A percentile compares a stretch with the other conserved stretches of the same genome.
These are phyloP conservation scores for Brachionus asplanchnoidis DNA, from an alignment of 1,140 invertebrate genomes.

Conservation along the genomic window DNA sequence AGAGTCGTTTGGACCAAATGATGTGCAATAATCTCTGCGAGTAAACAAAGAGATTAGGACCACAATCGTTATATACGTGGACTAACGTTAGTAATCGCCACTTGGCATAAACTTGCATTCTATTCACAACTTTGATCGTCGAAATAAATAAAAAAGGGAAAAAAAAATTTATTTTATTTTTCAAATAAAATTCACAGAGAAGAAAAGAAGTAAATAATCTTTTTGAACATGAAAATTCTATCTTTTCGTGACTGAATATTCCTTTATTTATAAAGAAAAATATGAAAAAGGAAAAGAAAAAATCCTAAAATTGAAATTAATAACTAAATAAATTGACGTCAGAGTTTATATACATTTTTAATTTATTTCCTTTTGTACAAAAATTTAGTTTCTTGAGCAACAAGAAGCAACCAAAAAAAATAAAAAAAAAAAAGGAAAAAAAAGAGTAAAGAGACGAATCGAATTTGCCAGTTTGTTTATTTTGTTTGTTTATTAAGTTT, in stretches of 20 bases:
- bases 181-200: no score
- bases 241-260: constrained; percentile 34
- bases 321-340: constrained; percentile 40
- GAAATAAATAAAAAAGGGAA: no score
- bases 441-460: neutral
- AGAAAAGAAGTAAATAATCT: constrained; percentile 17
- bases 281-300: neutral
- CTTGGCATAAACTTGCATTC: neutral
- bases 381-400: neutral
- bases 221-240: constrained; percentile 13
- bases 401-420: neutral
- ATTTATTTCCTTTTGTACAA: neutral
- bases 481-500: neutral
- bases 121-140: neutral
- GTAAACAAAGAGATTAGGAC: constrained; percentile 6
- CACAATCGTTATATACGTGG: neutral
- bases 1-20: constrained; percentile 6
- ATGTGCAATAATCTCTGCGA: constrained; percentile 21
- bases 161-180: neutral
- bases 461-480: neutral
- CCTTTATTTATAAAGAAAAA: constrained; percentile 17
- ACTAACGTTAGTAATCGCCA: neutral
- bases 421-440: neutral
- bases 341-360: constrained; percentile 12
- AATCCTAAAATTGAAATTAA: constrained; percentile 5